phyloP scores from a whole-genome alignment of 2,888 invertebrate genomes.

The Drosophila silvestris region DNA sequence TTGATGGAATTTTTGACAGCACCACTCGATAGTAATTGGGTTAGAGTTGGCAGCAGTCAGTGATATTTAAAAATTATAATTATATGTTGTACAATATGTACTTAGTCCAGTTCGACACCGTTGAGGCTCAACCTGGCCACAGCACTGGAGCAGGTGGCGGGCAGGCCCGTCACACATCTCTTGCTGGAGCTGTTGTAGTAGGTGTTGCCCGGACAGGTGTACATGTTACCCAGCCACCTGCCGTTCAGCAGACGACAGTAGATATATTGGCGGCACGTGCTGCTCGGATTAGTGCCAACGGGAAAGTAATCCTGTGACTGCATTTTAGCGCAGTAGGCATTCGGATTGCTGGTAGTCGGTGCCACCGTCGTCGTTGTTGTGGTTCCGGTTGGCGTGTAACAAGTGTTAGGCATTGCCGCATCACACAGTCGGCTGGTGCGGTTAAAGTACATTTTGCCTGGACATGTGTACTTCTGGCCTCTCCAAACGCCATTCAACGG shows the following conservation, averaged over 20 bases:
- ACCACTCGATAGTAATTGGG: neutral
- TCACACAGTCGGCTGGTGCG: slow-evolving; percentile 50
- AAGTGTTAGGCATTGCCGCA: slow-evolving; percentile 27
- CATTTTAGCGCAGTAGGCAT: slow-evolving; percentile 61
- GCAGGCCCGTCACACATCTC: slow-evolving; percentile 52
- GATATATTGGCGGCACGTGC: slow-evolving; percentile 74
- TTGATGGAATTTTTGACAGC: neutral
- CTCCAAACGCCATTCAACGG: slow-evolving; percentile 57
- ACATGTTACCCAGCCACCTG: slow-evolving; percentile 68
- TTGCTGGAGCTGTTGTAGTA: slow-evolving; percentile 63
- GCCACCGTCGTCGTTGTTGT: slow-evolving; percentile 53
- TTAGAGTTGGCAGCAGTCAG: neutral
- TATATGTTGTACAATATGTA: neutral
- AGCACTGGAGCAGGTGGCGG: slow-evolving; percentile 57
- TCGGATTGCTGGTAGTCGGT: slow-evolving; percentile 47
- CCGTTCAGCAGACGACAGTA: slow-evolving; percentile 57
- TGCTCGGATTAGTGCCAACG: slow-evolving; percentile 60
- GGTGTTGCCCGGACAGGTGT: slow-evolving; percentile 71
- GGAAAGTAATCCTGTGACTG: slow-evolving; percentile 57
- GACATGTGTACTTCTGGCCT: slow-evolving; percentile 70
- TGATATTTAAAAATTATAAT: neutral
- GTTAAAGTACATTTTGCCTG: slow-evolving; percentile 68
- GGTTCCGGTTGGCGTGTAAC: slow-evolving; percentile 38
- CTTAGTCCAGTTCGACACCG: slow-evolving; percentile 38
- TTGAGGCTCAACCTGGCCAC: slow-evolving; percentile 52